Conservation (phyloP, 1,140 invertebrate genomes). For the Lucilia sericata region DNA sequence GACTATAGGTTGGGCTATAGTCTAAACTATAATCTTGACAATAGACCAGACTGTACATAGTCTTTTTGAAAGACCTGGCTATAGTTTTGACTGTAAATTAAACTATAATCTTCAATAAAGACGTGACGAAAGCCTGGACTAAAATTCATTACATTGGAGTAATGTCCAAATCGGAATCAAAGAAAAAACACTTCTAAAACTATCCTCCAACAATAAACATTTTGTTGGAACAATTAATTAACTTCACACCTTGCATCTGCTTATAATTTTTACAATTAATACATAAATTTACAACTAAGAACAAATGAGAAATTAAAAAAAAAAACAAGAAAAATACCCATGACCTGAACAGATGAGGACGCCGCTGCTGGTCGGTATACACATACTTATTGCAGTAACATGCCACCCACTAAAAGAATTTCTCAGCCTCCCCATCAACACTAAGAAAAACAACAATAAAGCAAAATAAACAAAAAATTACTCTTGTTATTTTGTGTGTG, state of each 20-base stretch:
- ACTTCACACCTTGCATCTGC: constrained; percentile 9
- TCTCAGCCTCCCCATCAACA: not conserved
- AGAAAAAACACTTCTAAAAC: too few relatives aligned
- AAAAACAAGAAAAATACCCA: not conserved
- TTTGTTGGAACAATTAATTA: not conserved
- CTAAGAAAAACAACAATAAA: not conserved
- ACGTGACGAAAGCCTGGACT: too few relatives aligned
- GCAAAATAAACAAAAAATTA: constrained; percentile 31
- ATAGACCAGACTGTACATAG: too few relatives aligned
- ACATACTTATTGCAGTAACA: not conserved
- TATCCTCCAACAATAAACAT: not conserved
- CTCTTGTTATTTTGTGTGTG: constrained; percentile 32
- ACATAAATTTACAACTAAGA: too few relatives aligned
- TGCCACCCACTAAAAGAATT: constrained; percentile 40
- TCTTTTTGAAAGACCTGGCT: too few relatives aligned
- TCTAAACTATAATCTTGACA: too few relatives aligned
- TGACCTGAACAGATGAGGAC: not conserved
- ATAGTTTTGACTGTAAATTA: too few relatives aligned
- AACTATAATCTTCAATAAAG: too few relatives aligned
- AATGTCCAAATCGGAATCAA: too few relatives aligned
- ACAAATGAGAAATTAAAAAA: not conserved
- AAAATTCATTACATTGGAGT: too few relatives aligned
- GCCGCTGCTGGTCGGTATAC: not conserved
- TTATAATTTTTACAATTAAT: not conserved
- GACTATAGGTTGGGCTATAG: too few relatives aligned